These are phyloP conservation scores for Heliangelus exortis DNA, from an alignment of 2,797 vertebrate genomes.

Conservation along the genomic window DNA sequence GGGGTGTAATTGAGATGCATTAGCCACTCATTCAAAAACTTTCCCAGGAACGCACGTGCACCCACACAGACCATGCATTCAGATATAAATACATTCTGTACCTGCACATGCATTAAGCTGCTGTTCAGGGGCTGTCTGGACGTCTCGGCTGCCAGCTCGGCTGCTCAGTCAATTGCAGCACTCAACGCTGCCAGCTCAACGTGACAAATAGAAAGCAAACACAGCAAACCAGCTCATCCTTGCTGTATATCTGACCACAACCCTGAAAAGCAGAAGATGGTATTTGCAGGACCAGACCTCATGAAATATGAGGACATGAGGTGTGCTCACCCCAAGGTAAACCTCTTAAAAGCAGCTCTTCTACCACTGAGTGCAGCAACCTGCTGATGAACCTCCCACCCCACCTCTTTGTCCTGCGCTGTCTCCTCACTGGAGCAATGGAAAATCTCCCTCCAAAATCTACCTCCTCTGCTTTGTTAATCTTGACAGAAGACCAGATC, in stretches of 20 bases:
- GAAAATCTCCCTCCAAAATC: slow-evolving; percentile 28
- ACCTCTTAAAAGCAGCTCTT: background rate
- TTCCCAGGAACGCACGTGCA: slow-evolving; percentile 64
- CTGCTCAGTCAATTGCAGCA: slow-evolving; percentile 10
- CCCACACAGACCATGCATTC: slow-evolving; percentile 67
- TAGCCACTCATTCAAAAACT: slow-evolving; percentile 49
- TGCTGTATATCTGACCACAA: background rate
- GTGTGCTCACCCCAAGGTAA: background rate
- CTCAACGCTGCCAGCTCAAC: background rate
- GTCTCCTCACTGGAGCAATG: background rate
- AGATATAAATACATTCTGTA: slow-evolving; percentile 68
- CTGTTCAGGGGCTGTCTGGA: slow-evolving; percentile 58
- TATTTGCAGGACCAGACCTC: slow-evolving; percentile 10
- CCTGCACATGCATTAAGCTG: slow-evolving; percentile 61
- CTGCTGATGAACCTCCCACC: background rate
- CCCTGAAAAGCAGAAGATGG: background rate
- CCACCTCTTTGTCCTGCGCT: background rate
- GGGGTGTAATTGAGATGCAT: slow-evolving; percentile 62
- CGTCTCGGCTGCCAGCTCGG: slow-evolving; percentile 38
- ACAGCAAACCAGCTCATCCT: background rate
- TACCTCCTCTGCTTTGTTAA: background rate
- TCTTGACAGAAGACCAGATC: background rate
- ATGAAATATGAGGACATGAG: background rate
- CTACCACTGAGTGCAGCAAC: background rate
- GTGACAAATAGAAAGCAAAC: slow-evolving; percentile 4